Evolutionary conservation across 2,797 vertebrate species (phyloP).

Genomic region (Crenuchus spilurus): DNA sequence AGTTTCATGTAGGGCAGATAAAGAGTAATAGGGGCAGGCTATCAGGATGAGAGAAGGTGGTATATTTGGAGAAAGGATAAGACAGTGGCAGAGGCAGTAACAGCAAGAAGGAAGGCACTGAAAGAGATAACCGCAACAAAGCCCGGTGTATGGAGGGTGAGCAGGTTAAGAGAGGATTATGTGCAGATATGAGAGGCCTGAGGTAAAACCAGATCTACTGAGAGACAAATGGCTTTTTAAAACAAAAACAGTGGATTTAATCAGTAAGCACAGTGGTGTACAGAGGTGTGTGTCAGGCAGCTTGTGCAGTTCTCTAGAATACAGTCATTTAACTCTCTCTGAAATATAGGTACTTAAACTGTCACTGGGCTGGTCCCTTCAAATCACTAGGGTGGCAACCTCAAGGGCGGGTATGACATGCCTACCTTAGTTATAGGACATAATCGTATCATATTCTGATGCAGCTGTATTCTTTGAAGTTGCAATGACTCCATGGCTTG

Average conservation of each 20-base stretch:
- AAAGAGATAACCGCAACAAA: conserved; percentile 1
- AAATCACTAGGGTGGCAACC: no score
- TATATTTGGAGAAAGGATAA: conserved; percentile 11
- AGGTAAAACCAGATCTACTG: conserved; percentile 15
- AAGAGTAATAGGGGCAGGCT: conserved; percentile 21
- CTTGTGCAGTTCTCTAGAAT: background rate
- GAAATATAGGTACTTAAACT: no score
- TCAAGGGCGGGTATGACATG: no score
- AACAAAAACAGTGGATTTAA: conserved; percentile 34
- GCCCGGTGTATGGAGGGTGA: conserved; percentile 24
- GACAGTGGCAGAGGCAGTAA: background rate
- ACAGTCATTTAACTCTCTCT: no score
- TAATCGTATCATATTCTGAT: no score
- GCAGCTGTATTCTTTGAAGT: no score
- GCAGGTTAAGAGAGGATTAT: conserved; percentile 29
- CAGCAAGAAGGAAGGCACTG: background rate
- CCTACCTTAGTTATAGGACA: no score
- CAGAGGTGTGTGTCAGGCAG: background rate
- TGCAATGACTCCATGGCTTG: no score
- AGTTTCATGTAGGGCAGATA: conserved; percentile 39
- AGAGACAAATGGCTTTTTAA: conserved; percentile 35
- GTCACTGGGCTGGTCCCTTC: no score
- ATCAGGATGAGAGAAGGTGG: background rate
- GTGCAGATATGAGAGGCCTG: conserved; percentile 36
- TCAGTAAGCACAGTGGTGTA: conserved; percentile 31